These are phyloP conservation scores for Drosophila histrio DNA, from an alignment of 2,888 invertebrate species.

Conservation along the genomic window DNA sequence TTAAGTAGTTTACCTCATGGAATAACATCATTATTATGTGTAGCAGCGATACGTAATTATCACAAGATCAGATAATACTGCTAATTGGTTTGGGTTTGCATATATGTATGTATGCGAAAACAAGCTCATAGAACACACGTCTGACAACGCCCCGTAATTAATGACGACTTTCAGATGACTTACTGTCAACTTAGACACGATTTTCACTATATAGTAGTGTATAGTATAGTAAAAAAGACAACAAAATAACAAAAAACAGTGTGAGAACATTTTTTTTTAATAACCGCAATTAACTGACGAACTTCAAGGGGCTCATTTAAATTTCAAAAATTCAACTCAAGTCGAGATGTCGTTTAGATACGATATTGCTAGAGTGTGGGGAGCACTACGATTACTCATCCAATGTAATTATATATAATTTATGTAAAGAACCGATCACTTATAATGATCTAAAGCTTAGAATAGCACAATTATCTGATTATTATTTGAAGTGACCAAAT, in stretches of 20 bases:
- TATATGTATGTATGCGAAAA: slow-evolving; percentile 10
- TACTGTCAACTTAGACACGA: slow-evolving; percentile 65
- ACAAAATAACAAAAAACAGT: slow-evolving; percentile 38
- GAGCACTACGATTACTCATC: slow-evolving; percentile 39
- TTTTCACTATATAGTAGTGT: slow-evolving; percentile 28
- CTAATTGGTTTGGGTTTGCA: slow-evolving; percentile 47
- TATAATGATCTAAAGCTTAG: slow-evolving; percentile 38
- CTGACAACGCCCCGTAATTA: slow-evolving; percentile 54
- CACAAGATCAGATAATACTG: slow-evolving; percentile 28
- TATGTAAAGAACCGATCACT: slow-evolving; percentile 52
- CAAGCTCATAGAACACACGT: slow-evolving; percentile 19
- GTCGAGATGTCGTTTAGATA: slow-evolving; percentile 55
- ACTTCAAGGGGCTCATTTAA: slow-evolving; percentile 41
- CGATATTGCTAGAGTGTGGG: slow-evolving; percentile 10
- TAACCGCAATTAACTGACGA: slow-evolving; percentile 64
- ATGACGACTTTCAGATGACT: slow-evolving; percentile 67
- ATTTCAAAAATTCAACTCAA: slow-evolving; percentile 36
- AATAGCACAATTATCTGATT: slow-evolving; percentile 23
- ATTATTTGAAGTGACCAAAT: slow-evolving; percentile 1
- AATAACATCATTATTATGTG: slow-evolving; percentile 37
- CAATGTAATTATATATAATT: slow-evolving; percentile 62
- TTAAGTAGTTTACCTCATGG: background rate
- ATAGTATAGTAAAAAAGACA: slow-evolving; percentile 12
- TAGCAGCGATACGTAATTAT: slow-evolving; percentile 42
- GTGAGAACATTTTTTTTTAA: slow-evolving; percentile 65